Evolutionary conservation across 1,140 invertebrate species (phyloP), one percentile per base, ranked within the genome.

Genomic region (Calephelis virginiensis): DNA sequence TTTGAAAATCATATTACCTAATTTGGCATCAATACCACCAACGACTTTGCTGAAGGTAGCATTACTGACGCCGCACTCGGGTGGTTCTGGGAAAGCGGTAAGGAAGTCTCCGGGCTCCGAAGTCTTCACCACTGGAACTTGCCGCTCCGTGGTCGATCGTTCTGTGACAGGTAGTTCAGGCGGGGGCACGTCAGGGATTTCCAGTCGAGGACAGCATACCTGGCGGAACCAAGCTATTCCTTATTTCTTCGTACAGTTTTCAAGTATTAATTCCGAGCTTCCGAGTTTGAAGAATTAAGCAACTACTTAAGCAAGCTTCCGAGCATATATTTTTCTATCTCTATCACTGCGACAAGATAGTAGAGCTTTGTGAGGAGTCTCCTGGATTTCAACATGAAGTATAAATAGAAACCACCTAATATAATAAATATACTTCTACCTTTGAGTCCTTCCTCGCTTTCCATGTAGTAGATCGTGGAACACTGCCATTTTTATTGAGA

Each of bases 21-120:
- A 75, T 17, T 81, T 82, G 66, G 86, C 88, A 38, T 81, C 61
- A 6, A 84, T 59, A 8, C 88, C 86, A 0, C 82, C 82, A 0
- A 90, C 85, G 0, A 88, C 82, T 47, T 81, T 76, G 14, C 76
- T 71, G 63, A 86, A 80, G 0, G 78, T 71, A 0, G 78, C 86
- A 56, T 80, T 86, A 62, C 79, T 83, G 56, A 78, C 9, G 1
- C 86, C 88, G 38, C 86, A 89, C 6, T 74, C 73, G 0, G 88
- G 88, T 0, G 88, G 81, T 8, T 78, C 79, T 0, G 80, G 85
- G 28, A 89, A 69, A 0, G 60, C 61, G 0, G 46, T 38, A 5
- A 84, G 45, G 63, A 71, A 73, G 69, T 81, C 77, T 77, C 78
- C 8, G 53, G 48, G 9, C 8, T 28, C 40, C 64, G 48, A 28